Evolutionary conservation across 2,888 invertebrate species (phyloP), one percentile per base, ranked within the genome.

Genomic region (Amphipyra berbera): DNA sequence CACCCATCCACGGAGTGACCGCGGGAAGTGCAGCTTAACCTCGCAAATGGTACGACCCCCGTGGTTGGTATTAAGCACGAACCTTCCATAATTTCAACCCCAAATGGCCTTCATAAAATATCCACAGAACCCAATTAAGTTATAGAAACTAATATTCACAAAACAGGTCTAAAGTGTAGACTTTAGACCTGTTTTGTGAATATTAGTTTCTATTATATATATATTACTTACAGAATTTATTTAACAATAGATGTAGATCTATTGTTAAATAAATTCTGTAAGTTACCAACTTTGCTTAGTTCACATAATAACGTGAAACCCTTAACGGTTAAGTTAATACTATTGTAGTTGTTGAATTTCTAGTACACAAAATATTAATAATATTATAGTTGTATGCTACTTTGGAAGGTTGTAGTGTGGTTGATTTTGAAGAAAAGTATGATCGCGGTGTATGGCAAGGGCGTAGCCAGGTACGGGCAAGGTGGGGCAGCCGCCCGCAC

Each of bases 111-210:
- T 4, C 37, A 37, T 37, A 10, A 37, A 37, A 37, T 37, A 37
- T 27, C 30, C 1, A 49, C 53, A 35, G 8, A 44, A 56, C 37
- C 30, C 35, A 44, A 68, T 61, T 15, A 46, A 50, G 38, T 50
- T 27, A 38, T 33, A 47, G 30, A 55, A 61, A 44, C 63, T 65
- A 68, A 60, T 59, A 42, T 73, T 64, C 57, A 38, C 59, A 61
- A 53, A 64, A 61, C 53, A 44, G 14, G 9, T 21, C 27, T 53
- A 53, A 58, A 61, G 40, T 57, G 45, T 40, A 65, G n/a, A n/a
- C n/a, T n/a, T n/a, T n/a, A n/a, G n/a, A n/a, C n/a, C n/a, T n/a
- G n/a, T n/a, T n/a, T n/a, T n/a, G n/a, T n/a, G n/a, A n/a, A n/a
- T n/a, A n/a, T n/a, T n/a, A n/a, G n/a, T n/a, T n/a, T n/a, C n/a